Evolutionary conservation across 1,140 invertebrate genomes (phyloP), one percentile per base, ranked within the genome.

Genomic region (Eumeta japonica): DNA sequence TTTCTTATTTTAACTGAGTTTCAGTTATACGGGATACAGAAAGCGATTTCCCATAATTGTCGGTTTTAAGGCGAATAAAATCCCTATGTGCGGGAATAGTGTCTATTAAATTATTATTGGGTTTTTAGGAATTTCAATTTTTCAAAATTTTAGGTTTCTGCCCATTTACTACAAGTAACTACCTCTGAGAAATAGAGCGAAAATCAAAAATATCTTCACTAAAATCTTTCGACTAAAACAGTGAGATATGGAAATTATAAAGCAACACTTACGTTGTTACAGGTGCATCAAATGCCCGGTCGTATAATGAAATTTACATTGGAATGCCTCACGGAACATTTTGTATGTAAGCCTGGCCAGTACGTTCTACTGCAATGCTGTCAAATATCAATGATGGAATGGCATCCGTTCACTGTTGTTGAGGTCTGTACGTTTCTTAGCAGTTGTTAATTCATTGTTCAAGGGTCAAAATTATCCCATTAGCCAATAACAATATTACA

Each of bases 371-470:
- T 75, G 40, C 71, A 75, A 36, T 72, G 67, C 39, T 34, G 33
- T 4, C 50, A 70, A 9, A 48, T 66, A 12, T 75, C 71, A 1
- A 39, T 60, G 4, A 42, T 75, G 4, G 71, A 75, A 37, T 75
- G 71, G 71, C 71, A 75, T 56, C 71, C 71, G 0, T 75, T 72
- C 30, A 75, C 67, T 34, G 50, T 71, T 18, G 67, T 71, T 16
- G 52, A 65, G 58, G 71, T 75, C 18, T 44, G 35, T 34, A 31
- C 12, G 10, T 37, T 36, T 11, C 16, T 37, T 9, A 3, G 14
- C 13, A 15, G 14, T 32, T 3, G n/a, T 24, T 24, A 7, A 24
- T 24, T 7, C 20, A 24, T 7, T n/a, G 7, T n/a, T 24, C n/a
- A n/a, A n/a, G n/a, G n/a, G n/a, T n/a, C n/a, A n/a, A n/a, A n/a